phyloP scores from a whole-genome alignment of 1,140 invertebrate species.

The Listronotus oregonensis region DNA sequence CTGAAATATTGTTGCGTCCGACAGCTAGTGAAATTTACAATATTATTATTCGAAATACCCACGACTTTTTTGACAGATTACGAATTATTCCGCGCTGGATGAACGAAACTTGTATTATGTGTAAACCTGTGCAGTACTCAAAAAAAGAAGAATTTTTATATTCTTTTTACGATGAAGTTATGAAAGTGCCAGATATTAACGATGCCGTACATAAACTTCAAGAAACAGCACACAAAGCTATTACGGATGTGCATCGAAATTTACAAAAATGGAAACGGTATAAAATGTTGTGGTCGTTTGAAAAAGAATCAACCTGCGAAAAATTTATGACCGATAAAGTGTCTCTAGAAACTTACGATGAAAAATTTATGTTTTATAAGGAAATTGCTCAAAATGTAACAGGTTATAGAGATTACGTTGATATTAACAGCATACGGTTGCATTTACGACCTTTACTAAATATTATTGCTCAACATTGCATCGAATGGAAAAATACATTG shows the following conservation, averaged over 20 bases:
- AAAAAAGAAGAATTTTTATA: slow-evolving; percentile 63
- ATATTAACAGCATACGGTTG: slow-evolving; percentile 70
- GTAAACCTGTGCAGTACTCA: slow-evolving; percentile 63
- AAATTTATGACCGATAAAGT: slow-evolving; percentile 75
- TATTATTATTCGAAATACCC: slow-evolving; percentile 68
- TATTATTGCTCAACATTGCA: slow-evolving; percentile 68
- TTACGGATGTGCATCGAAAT: slow-evolving; percentile 9
- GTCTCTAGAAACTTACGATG: slow-evolving; percentile 76
- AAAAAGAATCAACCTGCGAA: slow-evolving; percentile 75
- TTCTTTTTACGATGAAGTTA: slow-evolving; percentile 81
- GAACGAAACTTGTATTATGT: slow-evolving; percentile 77
- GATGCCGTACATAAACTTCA: slow-evolving; percentile 70
- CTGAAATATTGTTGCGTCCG: slow-evolving; percentile 76
- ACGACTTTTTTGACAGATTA: slow-evolving; percentile 69
- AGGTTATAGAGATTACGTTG: slow-evolving; percentile 62
- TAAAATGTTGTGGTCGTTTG: slow-evolving; percentile 78
- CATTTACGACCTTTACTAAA: slow-evolving; percentile 69
- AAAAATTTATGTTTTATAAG: slow-evolving; percentile 82
- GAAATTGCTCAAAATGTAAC: slow-evolving; percentile 74
- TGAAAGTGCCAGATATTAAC: slow-evolving; percentile 67
- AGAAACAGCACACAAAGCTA: slow-evolving; percentile 62
- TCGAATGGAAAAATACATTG: slow-evolving; percentile 72
- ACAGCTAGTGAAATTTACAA: slow-evolving; percentile 76
- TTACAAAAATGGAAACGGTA: slow-evolving; percentile 77
- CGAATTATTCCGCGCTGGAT: slow-evolving; percentile 83